These are phyloP conservation scores for Myxocyprinus asiaticus DNA, from an alignment of 2,113 vertebrate species.

Conservation along the genomic window DNA sequence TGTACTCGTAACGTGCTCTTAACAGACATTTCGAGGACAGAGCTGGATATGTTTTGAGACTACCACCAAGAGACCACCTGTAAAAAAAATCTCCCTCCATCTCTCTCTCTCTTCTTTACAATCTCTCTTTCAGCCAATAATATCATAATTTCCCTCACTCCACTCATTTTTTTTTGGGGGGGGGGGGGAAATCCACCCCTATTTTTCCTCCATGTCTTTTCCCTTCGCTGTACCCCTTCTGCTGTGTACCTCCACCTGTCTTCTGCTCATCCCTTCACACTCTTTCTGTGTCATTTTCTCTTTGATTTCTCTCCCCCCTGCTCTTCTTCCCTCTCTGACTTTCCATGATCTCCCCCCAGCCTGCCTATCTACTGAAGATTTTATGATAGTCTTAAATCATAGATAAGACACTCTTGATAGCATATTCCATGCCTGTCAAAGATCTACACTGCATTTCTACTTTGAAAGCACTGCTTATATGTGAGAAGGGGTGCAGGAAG, in stretches of 20 bases:
- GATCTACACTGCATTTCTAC: too few relatives aligned
- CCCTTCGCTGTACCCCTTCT: slow-evolving; percentile 28
- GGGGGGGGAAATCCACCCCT: slow-evolving; percentile 49
- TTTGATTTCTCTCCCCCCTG: slow-evolving; percentile 55
- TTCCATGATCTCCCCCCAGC: slow-evolving; percentile 50
- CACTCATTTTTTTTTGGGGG: slow-evolving; percentile 55
- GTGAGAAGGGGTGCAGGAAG: too few relatives aligned
- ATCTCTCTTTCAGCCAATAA: not conserved
- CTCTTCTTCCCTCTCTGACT: slow-evolving; percentile 53
- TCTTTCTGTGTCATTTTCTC: slow-evolving; percentile 12
- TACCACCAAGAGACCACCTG: slow-evolving; percentile 9
- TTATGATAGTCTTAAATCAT: slow-evolving; percentile 70
- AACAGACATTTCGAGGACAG: not conserved
- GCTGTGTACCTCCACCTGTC: slow-evolving; percentile 20
- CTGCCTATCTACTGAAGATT: slow-evolving; percentile 63
- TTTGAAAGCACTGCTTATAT: too few relatives aligned
- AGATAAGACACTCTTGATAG: slow-evolving; percentile 66
- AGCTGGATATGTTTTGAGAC: not conserved
- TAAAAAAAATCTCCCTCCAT: not conserved
- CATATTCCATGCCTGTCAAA: slow-evolving; percentile 32
- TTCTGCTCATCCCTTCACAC: slow-evolving; percentile 5
- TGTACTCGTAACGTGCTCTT: too few relatives aligned
- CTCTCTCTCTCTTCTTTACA: not conserved
- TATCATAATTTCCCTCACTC: slow-evolving; percentile 43
- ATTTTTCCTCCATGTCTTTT: slow-evolving; percentile 38